Conservation (phyloP, 1,140 invertebrate species). For the Pogonognathellus flavescens region DNA sequence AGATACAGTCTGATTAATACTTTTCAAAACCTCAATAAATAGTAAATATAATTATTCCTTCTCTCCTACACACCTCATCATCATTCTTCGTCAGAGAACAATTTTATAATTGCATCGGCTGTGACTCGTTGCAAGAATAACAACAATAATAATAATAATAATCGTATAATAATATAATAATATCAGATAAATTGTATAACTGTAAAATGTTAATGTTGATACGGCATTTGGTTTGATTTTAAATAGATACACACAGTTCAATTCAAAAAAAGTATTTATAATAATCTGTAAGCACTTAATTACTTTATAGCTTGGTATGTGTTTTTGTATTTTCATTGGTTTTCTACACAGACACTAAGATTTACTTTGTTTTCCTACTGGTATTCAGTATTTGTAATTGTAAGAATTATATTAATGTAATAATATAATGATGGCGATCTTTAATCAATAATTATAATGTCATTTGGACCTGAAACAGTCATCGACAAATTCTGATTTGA, state of each 20-base stretch:
- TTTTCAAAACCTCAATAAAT: conserved; percentile 39
- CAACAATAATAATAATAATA: background rate
- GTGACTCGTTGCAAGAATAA: background rate
- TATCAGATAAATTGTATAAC: conserved; percentile 27
- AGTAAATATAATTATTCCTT: conserved; percentile 31
- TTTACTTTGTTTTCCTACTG: background rate
- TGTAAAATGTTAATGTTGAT: conserved; percentile 32
- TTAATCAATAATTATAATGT: conserved; percentile 34
- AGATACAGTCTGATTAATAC: conserved; percentile 48
- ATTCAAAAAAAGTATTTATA: conserved; percentile 19
- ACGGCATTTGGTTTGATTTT: conserved; percentile 39
- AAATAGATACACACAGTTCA: conserved; percentile 11
- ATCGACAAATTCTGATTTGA: conserved; percentile 29
- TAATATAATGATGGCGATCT: background rate
- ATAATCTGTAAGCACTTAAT: conserved; percentile 26
- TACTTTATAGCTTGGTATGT: background rate
- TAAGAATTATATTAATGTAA: background rate
- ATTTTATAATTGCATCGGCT: background rate
- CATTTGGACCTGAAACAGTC: conserved; percentile 47
- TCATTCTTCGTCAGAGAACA: too few species aligned
- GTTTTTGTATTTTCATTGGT: conserved; percentile 28
- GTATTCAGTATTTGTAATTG: background rate
- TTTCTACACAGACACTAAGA: background rate
- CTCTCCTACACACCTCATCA: background rate
- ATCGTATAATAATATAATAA: conserved; percentile 28